phyloP scores from a whole-genome alignment of 1,140 invertebrate species.

The Pygmarrhopalites habei region DNA sequence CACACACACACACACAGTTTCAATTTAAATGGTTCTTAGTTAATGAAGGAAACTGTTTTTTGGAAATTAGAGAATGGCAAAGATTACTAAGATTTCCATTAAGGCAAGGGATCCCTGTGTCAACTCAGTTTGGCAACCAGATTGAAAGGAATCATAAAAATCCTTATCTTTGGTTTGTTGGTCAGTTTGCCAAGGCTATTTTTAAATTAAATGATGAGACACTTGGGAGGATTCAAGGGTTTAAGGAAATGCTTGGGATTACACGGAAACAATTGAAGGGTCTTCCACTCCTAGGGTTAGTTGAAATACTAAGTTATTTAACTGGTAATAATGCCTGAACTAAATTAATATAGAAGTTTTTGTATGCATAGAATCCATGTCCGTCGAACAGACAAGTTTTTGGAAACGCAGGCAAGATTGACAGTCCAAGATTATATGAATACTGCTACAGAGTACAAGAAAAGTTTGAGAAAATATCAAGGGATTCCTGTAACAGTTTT shows the following conservation, averaged over 20 bases:
- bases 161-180: slow-evolving; percentile 17
- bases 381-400: slow-evolving; percentile 16
- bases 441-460: background rate
- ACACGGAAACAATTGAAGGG: background rate
- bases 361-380: slow-evolving; percentile 8
- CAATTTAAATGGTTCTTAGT: background rate
- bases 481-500: background rate
- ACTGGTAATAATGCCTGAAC: background rate
- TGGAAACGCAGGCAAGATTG: background rate
- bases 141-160: background rate
- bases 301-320: background rate
- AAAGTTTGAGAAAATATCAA: background rate
- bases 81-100: slow-evolving; percentile 3
- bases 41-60: background rate
- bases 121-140: background rate
- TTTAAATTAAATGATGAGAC: background rate
- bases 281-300: slow-evolving; percentile 13
- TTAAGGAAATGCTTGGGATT: background rate
- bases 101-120: slow-evolving; percentile 10
- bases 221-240: background rate
- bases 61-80: background rate
- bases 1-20: background rate
- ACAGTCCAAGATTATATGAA: slow-evolving; percentile 4
- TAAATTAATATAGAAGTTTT: background rate
- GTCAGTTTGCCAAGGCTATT: slow-evolving; percentile 12